Conservation (phyloP, 2,888 invertebrate species). For the Psylliodes chrysocephalus region DNA sequence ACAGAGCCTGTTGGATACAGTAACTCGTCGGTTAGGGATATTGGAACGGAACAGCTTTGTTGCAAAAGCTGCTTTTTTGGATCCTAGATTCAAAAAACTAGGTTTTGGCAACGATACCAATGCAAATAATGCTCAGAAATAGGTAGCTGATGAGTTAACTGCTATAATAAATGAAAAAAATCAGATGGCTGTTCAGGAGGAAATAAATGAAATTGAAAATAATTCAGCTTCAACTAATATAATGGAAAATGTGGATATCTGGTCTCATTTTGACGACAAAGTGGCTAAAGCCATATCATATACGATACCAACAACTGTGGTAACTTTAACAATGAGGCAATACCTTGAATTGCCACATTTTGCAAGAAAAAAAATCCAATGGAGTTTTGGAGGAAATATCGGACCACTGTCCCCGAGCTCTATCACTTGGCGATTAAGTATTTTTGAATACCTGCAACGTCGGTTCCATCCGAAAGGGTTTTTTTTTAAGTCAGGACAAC, state of each 20-base stretch:
- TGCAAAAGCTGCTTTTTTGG: conserved; percentile 43
- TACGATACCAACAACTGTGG: conserved; percentile 29
- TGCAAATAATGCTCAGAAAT: conserved; percentile 39
- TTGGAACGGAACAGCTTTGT: conserved; percentile 34
- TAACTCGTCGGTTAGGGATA: conserved; percentile 21
- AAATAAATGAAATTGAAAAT: too few species aligned
- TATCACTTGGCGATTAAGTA: too few species aligned
- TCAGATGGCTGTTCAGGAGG: too few species aligned
- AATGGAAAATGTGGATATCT: conserved; percentile 18
- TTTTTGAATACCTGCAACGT: too few species aligned
- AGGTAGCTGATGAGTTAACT: conserved; percentile 36
- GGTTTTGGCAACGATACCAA: conserved; percentile 41
- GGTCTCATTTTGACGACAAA: conserved; percentile 36
- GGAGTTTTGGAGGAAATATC: conserved; percentile 44
- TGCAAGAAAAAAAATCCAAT: conserved; percentile 39
- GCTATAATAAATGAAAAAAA: too few species aligned
- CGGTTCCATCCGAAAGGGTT: conserved; percentile 47
- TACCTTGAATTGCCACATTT: conserved; percentile 26
- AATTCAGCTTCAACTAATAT: too few species aligned
- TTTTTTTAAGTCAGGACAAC: conserved; percentile 48
- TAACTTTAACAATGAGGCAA: neutral
- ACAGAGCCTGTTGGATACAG: conserved; percentile 16
- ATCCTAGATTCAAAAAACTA: conserved; percentile 45
- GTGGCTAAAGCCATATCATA: conserved; percentile 20
- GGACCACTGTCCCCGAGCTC: conserved; percentile 31